Base-by-base conservation (phyloP, 2,797 vertebrate genomes). In the Oryzias dopingdopingensis region DNA sequence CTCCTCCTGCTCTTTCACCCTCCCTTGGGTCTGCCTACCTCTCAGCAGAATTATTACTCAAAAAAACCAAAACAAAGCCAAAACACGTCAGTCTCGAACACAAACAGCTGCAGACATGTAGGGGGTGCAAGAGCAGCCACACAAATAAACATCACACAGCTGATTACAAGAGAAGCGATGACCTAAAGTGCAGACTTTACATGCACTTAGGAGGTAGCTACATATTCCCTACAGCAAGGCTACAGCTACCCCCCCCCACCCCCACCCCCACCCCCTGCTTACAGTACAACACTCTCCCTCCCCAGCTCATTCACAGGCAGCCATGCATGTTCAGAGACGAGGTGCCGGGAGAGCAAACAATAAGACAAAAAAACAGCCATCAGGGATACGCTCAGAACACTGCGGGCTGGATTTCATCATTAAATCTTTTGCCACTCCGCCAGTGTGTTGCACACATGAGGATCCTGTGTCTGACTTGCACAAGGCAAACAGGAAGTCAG, bases 401-500 rank as follows among this genome's bases (percentile, higher is more conserved):
- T 56, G 66, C 72, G 72, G 67, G 69, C 22, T 23, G 53, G 58
- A 68, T 81, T 77, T 84, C 71, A 81, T 86, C 74, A 82, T 78
- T 57, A 68, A 57, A 77, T 78, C 75, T 70, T 66, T 43, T 76
- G 67, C 76, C 73, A 78, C 45, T 47, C 52, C 45, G 57, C 56
- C n/a, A 44, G 64, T 29, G 51, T 60, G 60, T 59, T 77, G 62
- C 77, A 71, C 62, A 66, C 55, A 89, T 81, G 88, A 88, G 88
- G 87, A 89, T 90, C 90, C 90, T 83, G 82, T 88, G 73, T 91
- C 88, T 81, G 87, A 89, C 80, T 80, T 59, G 70, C 69, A 87
- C 67, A 86, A 88, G 83, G 81, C 87, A 83, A 81, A 85, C 77
- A 92, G 93, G 92, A 95, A 93, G 90, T 88, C 74, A 72, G 75